Base-by-base conservation (phyloP, 2,113 vertebrate species). In the Cricetomys ansorgei region DNA sequence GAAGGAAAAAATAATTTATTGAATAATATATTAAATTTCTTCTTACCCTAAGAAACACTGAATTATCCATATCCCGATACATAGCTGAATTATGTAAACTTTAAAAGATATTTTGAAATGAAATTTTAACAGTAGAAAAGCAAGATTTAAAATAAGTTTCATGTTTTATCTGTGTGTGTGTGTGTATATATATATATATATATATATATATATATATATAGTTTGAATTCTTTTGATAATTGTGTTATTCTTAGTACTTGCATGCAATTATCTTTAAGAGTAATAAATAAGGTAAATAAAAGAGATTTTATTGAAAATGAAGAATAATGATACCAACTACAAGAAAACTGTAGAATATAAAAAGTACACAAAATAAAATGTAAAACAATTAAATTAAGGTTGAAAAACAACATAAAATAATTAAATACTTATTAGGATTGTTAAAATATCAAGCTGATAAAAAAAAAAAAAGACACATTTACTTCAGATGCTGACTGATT, bases 31-130 rank as follows among this genome's bases (percentile, higher is more conserved):
- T 50, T 93, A 76, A 79, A 93, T 89, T 89, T 89, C 79, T 90
- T 92, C 53, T 79, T 88, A 87, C 13, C 80, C 21, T 88, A 97
- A 91, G 50, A 94, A 94, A 89, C 45, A 92, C 45, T 73, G 57
- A 96, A 94, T 86, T 96, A 96, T 87, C 92, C 65, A 92, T 92
- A 84, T 40, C 84, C 25, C 92, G 25, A 83, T 84, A 10, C 37
- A 79, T 19, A 43, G 19, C 34, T 73, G 23, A 84, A 50, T 79
- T 92, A 73, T 15, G 40, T 40, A 85, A 85, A 75, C 64, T 83
- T 81, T 5, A 4, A 64, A 81, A 92, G 40, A 29, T 62, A 91
- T 17, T 8, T 67, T 96, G 25, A 94, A 96, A 93, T 62, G 88
- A 96, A 96, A 88, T 59, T 84, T 72, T 88, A 86, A 29, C 16